These are phyloP conservation scores for Ornithorhynchus anatinus DNA, from an alignment of 2,113 vertebrate species.

Conservation along the genomic window DNA sequence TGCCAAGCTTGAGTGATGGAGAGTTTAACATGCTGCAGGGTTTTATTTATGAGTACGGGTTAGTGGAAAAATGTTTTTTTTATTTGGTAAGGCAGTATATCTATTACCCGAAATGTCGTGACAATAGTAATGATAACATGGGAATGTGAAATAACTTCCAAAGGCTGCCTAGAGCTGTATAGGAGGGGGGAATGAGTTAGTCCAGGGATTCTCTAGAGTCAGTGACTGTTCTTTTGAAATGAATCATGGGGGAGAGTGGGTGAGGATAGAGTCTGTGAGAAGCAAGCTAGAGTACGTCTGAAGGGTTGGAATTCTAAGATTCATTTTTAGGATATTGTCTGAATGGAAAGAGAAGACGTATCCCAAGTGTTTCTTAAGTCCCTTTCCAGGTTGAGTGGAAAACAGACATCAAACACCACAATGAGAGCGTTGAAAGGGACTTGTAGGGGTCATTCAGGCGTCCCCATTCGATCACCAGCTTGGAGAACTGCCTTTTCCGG, in stretches of 20 bases:
- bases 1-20: conserved; percentile 60
- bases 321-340: background rate
- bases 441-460: background rate
- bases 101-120: conserved; percentile 63
- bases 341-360: background rate
- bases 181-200: background rate
- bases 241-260: no score
- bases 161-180: conserved; percentile 20
- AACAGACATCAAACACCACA: background rate
- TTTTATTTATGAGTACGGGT: conserved; percentile 60
- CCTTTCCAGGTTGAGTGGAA: conserved; percentile 3
- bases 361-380: background rate
- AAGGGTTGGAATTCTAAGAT: background rate
- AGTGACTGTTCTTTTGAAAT: background rate
- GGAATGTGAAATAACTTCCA: conserved; percentile 53
- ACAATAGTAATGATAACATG: conserved; percentile 58
- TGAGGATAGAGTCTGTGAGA: no score
- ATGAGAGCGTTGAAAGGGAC: background rate
- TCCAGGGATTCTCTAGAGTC: background rate
- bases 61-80: conserved; percentile 49
- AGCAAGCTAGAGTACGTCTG: background rate
- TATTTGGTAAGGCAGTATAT: conserved; percentile 55
- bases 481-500: background rate
- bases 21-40: conserved; percentile 59
- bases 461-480: background rate